Evolutionary conservation across 2,797 vertebrate species (phyloP).

Genomic region (Coccyzus lansbergi): DNA sequence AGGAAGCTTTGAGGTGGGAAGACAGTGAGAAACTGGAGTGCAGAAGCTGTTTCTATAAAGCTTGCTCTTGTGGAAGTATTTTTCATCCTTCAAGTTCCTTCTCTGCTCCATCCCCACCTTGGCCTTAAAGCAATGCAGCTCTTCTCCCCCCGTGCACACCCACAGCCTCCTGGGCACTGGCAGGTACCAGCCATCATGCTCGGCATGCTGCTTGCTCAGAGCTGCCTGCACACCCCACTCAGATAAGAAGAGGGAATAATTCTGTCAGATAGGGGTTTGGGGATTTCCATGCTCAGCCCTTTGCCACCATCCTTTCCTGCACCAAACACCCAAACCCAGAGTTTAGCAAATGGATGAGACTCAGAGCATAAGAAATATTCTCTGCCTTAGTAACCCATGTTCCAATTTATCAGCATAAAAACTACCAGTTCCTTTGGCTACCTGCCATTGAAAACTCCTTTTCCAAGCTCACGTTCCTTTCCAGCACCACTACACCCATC

Average conservation of each 20-base stretch:
- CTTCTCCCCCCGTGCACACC: neutral
- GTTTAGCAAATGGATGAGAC: neutral
- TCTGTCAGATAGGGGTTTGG: neutral
- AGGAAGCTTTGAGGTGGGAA: neutral
- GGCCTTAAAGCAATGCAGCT: neutral
- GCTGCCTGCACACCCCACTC: neutral
- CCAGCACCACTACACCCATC: constrained; percentile 36
- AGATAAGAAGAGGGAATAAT: neutral
- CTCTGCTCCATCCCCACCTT: neutral
- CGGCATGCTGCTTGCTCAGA: neutral
- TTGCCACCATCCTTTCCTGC: neutral
- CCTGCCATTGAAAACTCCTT: neutral
- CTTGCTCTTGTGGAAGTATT: neutral
- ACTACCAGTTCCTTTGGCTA: neutral
- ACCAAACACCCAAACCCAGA: neutral
- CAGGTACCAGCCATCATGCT: neutral
- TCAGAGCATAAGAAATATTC: neutral
- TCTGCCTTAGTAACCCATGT: constrained; percentile 7
- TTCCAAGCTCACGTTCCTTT: neutral
- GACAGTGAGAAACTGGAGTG: fast-evolving
- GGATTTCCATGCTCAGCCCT: neutral
- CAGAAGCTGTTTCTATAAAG: neutral
- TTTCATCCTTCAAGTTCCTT: neutral
- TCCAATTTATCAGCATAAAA: neutral
- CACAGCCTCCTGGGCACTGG: neutral